These are phyloP conservation scores for Sycobia sp. DNA, from an alignment of 1,140 invertebrate species.

Conservation along the genomic window DNA sequence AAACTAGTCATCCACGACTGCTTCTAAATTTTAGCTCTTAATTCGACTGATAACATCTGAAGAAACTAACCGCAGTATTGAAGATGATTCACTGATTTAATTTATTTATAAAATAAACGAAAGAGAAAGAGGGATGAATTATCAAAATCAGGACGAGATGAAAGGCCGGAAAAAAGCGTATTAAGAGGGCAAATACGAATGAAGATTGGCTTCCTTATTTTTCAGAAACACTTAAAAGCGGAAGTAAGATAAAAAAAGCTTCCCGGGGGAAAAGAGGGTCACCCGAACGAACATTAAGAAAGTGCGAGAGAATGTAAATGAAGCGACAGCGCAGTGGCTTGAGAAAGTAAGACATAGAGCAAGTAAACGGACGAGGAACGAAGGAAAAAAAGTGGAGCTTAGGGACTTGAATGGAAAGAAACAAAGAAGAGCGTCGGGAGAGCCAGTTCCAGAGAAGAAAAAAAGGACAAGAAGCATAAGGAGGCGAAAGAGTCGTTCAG, in stretches of 20 bases:
- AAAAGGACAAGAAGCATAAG: slow-evolving; percentile 4
- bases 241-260: not conserved
- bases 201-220: not conserved
- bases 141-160: no score
- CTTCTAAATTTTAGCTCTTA: no score
- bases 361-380: not conserved
- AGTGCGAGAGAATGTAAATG: slow-evolving; percentile 13
- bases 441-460: no score
- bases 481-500: slow-evolving; percentile 13
- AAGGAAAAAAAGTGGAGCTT: not conserved
- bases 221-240: slow-evolving; percentile 3
- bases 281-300: not conserved
- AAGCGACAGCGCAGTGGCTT: not conserved
- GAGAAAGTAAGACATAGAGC: not conserved
- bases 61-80: no score
- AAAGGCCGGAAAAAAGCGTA: no score
- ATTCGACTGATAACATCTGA: no score
- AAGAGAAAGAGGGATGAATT: no score
- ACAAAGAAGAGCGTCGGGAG: slow-evolving; percentile 16
- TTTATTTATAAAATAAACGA: no score
- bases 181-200: no score
- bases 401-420: not conserved
- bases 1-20: no score
- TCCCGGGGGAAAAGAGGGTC: not conserved
- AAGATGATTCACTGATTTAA: no score